Conservation (phyloP, 2,113 vertebrate species). For the Colius striatus region DNA sequence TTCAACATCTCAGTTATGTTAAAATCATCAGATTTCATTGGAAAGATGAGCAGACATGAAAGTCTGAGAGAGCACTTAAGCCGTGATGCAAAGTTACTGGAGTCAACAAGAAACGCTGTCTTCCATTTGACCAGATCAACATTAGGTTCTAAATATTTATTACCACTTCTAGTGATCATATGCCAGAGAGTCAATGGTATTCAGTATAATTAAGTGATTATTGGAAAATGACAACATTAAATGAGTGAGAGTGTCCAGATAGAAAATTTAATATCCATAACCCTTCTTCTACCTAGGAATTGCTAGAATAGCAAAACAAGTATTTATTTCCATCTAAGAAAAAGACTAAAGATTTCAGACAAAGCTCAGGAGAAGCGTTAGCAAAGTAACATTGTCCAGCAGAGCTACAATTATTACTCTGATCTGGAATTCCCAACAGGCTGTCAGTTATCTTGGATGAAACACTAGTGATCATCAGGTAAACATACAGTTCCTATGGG, state of each 20-base stretch:
- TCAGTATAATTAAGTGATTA: neutral
- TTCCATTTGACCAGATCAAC: fast-evolving
- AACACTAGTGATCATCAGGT: neutral
- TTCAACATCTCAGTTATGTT: neutral
- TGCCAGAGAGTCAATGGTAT: neutral
- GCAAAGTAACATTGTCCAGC: neutral
- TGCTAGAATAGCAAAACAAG: neutral
- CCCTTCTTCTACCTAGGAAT: neutral
- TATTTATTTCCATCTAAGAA: neutral
- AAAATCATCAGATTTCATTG: neutral
- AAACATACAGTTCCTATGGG: neutral
- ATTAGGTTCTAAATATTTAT: conserved; percentile 9
- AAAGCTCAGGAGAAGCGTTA: conserved; percentile 11
- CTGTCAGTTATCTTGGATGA: neutral
- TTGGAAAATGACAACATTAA: neutral
- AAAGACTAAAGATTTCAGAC: conserved; percentile 21
- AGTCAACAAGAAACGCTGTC: neutral
- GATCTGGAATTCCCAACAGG: conserved; percentile 32
- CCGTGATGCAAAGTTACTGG: neutral
- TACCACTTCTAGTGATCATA: neutral
- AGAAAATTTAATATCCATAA: neutral
- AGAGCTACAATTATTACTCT: conserved; percentile 44
- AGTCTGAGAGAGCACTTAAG: neutral
- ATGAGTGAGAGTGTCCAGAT: neutral
- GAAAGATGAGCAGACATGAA: neutral